These are phyloP conservation scores for Celastrina argiolus DNA, from an alignment of 2,888 invertebrate genomes.

Conservation along the genomic window DNA sequence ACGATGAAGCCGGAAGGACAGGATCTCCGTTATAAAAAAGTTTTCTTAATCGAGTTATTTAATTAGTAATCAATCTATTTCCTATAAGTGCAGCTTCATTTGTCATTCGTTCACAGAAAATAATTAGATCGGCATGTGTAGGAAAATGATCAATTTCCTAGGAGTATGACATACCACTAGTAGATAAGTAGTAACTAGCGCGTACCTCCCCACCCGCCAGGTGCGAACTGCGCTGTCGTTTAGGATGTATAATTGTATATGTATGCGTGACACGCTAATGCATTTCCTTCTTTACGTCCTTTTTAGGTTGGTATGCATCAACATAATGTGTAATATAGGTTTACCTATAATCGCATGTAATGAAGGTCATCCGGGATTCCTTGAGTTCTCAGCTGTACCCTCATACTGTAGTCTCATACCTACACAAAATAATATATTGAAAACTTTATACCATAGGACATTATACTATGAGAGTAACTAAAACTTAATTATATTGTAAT, in stretches of 20 bases:
- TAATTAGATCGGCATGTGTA: conserved; percentile 3
- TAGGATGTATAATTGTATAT: neutral
- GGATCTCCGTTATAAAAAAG: too few species aligned
- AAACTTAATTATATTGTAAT: too few species aligned
- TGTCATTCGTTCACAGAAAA: neutral
- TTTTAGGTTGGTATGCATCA: neutral
- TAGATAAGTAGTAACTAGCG: neutral
- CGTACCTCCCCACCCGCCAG: neutral
- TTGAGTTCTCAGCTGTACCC: too few species aligned
- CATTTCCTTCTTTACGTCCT: conserved; percentile 4
- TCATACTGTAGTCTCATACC: too few species aligned
- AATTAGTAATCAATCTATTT: neutral
- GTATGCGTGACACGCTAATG: neutral
- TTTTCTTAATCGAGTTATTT: neutral
- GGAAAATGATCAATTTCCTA: conserved; percentile 1
- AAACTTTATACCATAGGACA: too few species aligned
- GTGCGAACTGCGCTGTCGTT: neutral
- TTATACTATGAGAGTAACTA: too few species aligned
- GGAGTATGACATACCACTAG: neutral
- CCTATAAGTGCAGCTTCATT: neutral
- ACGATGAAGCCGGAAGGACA: too few species aligned
- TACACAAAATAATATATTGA: too few species aligned
- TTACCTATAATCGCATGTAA: neutral
- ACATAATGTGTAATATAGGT: neutral
- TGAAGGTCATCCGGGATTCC: neutral